Evolutionary conservation across 30 jellyfish, hydroid and myxozoan species (phyloP).

Genomic region (Cassiopea xamachana): DNA sequence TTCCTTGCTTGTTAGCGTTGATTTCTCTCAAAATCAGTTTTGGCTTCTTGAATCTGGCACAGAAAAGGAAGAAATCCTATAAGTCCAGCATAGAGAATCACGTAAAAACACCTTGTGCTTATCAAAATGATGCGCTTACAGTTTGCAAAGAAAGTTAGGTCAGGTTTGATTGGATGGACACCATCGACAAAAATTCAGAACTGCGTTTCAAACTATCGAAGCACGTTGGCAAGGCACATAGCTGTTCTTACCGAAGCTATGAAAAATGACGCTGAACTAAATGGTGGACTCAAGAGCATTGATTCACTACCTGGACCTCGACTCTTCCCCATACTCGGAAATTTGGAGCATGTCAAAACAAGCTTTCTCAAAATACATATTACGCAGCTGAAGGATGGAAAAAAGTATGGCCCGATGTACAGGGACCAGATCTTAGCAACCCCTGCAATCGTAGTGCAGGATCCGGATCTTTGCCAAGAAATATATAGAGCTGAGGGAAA

Average conservation of each 20-base stretch:
- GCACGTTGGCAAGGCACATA: background rate
- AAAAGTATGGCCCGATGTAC: constrained; percentile 39
- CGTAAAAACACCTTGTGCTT: too few species aligned
- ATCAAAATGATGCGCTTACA: background rate
- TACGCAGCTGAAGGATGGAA: background rate
- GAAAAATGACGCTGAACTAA: background rate
- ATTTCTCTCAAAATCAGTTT: too few species aligned
- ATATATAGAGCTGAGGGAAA: constrained; percentile 55
- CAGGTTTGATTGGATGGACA: background rate
- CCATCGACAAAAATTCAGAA: background rate
- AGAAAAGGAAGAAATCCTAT: too few species aligned
- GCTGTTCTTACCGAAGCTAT: background rate
- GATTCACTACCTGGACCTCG: constrained; percentile 55
- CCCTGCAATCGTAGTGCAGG: background rate
- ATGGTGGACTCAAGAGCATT: background rate
- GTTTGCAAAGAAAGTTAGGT: background rate
- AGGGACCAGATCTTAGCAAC: constrained; percentile 8
- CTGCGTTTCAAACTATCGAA: background rate
- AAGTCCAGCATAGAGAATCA: too few species aligned
- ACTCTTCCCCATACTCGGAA: constrained; percentile 27
- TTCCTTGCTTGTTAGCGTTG: too few species aligned
- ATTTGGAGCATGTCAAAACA: constrained; percentile 5
- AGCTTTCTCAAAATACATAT: background rate
- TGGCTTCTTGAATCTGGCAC: too few species aligned
- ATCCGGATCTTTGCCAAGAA: constrained; percentile 27